Evolutionary conservation across 2,113 vertebrate species (phyloP).

Genomic region (Zeus faber): DNA sequence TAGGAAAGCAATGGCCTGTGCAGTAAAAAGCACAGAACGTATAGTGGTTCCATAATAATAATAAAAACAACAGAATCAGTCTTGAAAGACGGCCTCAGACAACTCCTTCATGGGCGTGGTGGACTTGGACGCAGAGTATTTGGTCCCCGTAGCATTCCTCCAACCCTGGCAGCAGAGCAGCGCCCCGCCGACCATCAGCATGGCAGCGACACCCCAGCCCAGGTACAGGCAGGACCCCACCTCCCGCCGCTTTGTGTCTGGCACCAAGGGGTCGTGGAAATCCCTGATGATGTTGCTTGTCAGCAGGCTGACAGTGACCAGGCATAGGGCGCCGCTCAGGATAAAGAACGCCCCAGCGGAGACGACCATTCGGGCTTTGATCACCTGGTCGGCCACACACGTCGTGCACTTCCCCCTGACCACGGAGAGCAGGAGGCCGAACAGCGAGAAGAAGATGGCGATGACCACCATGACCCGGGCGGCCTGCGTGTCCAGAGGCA

Average conservation of each 20-base stretch:
- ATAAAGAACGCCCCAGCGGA: constrained; percentile 82
- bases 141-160: constrained; percentile 79
- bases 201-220: constrained; percentile 78
- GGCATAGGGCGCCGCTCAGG: constrained; percentile 78
- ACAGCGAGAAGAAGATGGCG: constrained; percentile 78
- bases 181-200: constrained; percentile 81
- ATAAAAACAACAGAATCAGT: no score
- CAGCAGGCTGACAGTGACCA: constrained; percentile 86
- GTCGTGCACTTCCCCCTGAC: constrained; percentile 90
- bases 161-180: constrained; percentile 86
- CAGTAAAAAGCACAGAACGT: no score
- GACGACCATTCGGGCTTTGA: constrained; percentile 86
- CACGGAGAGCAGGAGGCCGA: constrained; percentile 84
- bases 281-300: constrained; percentile 86
- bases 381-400: constrained; percentile 81
- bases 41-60: no score
- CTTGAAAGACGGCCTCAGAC: constrained; percentile 51
- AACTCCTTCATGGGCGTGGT: constrained; percentile 79
- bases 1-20: no score
- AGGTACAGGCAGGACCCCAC: constrained; percentile 76
- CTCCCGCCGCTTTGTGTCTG: constrained; percentile 82
- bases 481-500: constrained; percentile 85
- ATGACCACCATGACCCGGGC: constrained; percentile 85
- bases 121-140: constrained; percentile 81
- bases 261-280: constrained; percentile 84